phyloP scores from a whole-genome alignment of 1,140 invertebrate species.

The Alviniconcha marisindica region DNA sequence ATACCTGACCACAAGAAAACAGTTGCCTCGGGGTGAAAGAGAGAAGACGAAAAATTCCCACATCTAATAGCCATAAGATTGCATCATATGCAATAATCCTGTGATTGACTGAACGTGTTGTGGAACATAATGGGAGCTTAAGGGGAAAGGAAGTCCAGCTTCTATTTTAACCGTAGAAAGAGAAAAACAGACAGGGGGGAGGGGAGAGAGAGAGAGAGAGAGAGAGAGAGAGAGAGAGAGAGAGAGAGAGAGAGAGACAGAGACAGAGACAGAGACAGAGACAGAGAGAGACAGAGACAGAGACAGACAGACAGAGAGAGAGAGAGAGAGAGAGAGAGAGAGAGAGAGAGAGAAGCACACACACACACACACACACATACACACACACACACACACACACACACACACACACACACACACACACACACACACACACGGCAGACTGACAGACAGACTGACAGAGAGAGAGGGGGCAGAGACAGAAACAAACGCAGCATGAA shows the following conservation, averaged over 20 bases:
- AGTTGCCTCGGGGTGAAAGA: no score
- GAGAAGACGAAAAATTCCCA: background rate
- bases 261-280: background rate
- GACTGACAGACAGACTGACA: no score
- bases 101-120: no score
- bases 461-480: background rate
- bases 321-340: background rate
- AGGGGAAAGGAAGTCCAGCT: no score
- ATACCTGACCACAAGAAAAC: no score
- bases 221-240: background rate
- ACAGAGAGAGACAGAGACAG: background rate
- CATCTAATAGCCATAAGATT: no score
- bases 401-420: background rate
- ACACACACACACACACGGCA: background rate
- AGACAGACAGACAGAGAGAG: background rate
- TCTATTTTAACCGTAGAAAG: no score
- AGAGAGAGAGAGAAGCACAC: no score
- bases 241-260: background rate
- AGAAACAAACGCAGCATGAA: no score
- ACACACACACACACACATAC: background rate
- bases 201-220: background rate
- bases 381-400: background rate
- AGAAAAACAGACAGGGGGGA: background rate
- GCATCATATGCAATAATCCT: no score
- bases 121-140: no score